Evolutionary conservation across 2,113 vertebrate species (phyloP).

Genomic region (Poeciliopsis turrubarensis): DNA sequence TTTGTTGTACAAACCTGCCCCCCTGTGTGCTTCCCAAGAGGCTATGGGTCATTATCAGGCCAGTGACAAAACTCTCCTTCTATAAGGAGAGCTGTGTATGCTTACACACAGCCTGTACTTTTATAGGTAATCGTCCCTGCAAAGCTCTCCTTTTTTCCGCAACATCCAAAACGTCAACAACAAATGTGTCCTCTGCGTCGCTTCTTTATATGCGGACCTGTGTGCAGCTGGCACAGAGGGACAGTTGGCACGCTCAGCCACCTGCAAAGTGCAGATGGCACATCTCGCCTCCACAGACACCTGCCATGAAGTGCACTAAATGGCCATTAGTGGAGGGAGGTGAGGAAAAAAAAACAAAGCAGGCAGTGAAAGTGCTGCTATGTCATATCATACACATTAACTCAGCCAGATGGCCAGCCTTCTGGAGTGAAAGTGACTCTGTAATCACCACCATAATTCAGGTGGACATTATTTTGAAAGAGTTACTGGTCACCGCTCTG

Average conservation of each 20-base stretch:
- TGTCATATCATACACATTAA: conserved; percentile 64
- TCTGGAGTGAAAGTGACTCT: conserved; percentile 56
- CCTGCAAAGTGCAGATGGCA: conserved; percentile 78
- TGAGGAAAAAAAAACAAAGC: conserved; percentile 62
- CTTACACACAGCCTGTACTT: conserved; percentile 30
- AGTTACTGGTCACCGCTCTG: neutral
- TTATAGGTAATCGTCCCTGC: neutral
- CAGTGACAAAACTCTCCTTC: conserved; percentile 59
- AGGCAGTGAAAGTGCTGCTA: conserved; percentile 70
- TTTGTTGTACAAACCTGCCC: conserved; percentile 66
- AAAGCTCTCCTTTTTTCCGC: neutral
- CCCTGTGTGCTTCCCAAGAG: conserved; percentile 49
- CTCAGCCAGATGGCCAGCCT: conserved; percentile 75
- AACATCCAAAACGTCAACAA: neutral
- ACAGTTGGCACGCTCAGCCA: conserved; percentile 59
- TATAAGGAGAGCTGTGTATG: conserved; percentile 50
- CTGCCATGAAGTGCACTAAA: conserved; percentile 75
- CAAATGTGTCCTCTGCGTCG: neutral
- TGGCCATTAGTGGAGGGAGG: conserved; percentile 62
- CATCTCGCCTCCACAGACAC: conserved; percentile 74
- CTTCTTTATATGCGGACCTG: conserved; percentile 24
- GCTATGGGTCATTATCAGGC: conserved; percentile 75
- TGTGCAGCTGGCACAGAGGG: conserved; percentile 7
- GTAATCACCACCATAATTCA: conserved; percentile 41
- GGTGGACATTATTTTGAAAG: conserved; percentile 10